phyloP scores from a whole-genome alignment of 2,113 vertebrate species.

The human region DNA sequence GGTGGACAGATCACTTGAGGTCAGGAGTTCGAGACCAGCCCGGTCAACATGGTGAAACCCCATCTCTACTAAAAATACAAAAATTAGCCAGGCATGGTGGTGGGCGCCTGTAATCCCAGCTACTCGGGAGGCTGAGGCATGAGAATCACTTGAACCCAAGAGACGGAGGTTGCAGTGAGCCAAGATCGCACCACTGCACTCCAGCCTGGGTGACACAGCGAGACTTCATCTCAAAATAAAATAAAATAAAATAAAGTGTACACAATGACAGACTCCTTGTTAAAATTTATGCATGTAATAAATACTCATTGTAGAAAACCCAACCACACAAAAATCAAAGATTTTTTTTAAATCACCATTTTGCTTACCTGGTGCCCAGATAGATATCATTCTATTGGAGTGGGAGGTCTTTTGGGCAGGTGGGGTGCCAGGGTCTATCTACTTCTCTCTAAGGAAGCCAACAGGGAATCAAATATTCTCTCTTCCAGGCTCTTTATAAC shows the following conservation, averaged over 20 bases:
- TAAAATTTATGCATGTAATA: not conserved
- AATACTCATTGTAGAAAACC: not conserved
- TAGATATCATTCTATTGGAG: not conserved
- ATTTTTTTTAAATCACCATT: not conserved
- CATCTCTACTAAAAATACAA: too few species aligned
- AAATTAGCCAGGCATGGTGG: too few species aligned
- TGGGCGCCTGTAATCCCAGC: too few species aligned
- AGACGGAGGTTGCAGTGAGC: too few species aligned
- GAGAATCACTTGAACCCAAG: too few species aligned
- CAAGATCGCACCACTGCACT: too few species aligned
- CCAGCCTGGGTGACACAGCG: accelerated
- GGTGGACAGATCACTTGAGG: too few species aligned
- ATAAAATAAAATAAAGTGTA: too few species aligned
- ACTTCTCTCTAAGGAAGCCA: not conserved
- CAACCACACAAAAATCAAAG: not conserved
- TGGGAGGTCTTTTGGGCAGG: not conserved
- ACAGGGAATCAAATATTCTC: not conserved
- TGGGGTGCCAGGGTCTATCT: not conserved
- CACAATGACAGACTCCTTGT: not conserved
- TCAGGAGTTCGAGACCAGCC: too few species aligned
- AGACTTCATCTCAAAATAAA: too few species aligned
- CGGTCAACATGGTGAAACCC: too few species aligned
- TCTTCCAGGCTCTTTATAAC: not conserved
- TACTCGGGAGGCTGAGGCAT: too few species aligned
- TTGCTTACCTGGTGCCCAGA: not conserved